Evolutionary conservation across 1,140 invertebrate species (phyloP), one percentile per base, ranked within the genome.

Genomic region (Chironomus tepperi): DNA sequence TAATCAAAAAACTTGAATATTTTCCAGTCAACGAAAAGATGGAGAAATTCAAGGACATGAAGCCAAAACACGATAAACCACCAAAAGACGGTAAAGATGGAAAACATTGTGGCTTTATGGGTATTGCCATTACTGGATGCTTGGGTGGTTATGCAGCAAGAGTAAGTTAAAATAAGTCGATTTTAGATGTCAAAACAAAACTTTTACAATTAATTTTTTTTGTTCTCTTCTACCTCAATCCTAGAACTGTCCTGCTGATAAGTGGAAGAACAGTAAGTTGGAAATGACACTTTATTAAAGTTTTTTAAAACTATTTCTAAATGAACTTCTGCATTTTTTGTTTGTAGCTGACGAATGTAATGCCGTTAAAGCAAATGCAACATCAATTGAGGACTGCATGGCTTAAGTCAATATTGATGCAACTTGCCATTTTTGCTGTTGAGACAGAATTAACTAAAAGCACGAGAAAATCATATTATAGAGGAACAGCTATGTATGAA

Each of bases 381-480:
- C 12, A 15, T n/a, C 47, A 1, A 57, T 57, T 57, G 47, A 57
- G 15, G 47, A 57, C 5, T 57, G 47, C 47, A 57, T 34, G 24
- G 24, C 2, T 34, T 34, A 34, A 34, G 24, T 34, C 24, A 34
- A 34, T 34, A 34, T 34, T 34, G 24, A 1, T 34, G 24, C 24
- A 34, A 34, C 47, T n/a, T n/a, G 47, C 47, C 8, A 57, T 15
- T 34, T 34, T 34, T 2, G 5, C 24, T 57, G n/a, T n/a, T n/a
- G 47, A 57, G 47, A 9, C 15, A 57, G 15, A 57, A 57, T n/a
- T 15, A 15, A 57, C 47, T n/a, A n/a, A 57, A 57, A n/a, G n/a
- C 47, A 57, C 12, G 47, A 57, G 47, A 57, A 57, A 57, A 57
- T 57, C n/a, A n/a, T n/a, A 57, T 57, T 57, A 57, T 57, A 57